Conservation (phyloP, 2,113 vertebrate genomes). For the Rana temporaria region DNA sequence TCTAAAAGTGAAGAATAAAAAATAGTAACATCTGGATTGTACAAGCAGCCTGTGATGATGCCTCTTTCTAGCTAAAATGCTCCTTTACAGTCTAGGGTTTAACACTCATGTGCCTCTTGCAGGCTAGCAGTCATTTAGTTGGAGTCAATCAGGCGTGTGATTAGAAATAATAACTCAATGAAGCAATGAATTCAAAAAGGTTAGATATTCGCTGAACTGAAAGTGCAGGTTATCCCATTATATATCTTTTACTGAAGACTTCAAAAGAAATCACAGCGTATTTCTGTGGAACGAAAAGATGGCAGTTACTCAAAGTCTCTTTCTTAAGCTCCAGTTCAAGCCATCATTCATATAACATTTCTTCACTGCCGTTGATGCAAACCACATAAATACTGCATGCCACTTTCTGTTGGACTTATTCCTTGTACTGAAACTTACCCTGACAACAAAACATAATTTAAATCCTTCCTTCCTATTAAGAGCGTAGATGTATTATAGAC, state of each 20-base stretch:
- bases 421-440: constrained; percentile 22
- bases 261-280: constrained; percentile 54
- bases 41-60: constrained; percentile 61
- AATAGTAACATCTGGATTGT: constrained; percentile 58
- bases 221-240: constrained; percentile 63
- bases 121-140: constrained; percentile 69
- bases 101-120: constrained; percentile 66
- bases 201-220: constrained; percentile 66
- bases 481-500: background rate
- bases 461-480: constrained; percentile 12
- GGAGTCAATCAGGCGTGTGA: constrained; percentile 73
- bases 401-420: constrained; percentile 6
- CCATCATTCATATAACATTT: constrained; percentile 36
- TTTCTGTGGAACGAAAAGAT: constrained; percentile 47
- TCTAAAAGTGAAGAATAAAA: constrained; percentile 53
- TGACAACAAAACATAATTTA: constrained; percentile 8
- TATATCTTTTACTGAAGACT: constrained; percentile 57
- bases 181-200: constrained; percentile 72
- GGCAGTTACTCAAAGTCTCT: constrained; percentile 56
- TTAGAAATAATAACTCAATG: constrained; percentile 75
- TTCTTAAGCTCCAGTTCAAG: constrained; percentile 50
- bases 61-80: constrained; percentile 70
- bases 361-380: constrained; percentile 36
- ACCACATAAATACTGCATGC: background rate
- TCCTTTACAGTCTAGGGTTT: constrained; percentile 70